Percentiles rank a stretch among this genome's conserved stretches.
phyloP scores from a whole-genome alignment of 1,140 invertebrate genomes.

The Cepaea nemoralis region DNA sequence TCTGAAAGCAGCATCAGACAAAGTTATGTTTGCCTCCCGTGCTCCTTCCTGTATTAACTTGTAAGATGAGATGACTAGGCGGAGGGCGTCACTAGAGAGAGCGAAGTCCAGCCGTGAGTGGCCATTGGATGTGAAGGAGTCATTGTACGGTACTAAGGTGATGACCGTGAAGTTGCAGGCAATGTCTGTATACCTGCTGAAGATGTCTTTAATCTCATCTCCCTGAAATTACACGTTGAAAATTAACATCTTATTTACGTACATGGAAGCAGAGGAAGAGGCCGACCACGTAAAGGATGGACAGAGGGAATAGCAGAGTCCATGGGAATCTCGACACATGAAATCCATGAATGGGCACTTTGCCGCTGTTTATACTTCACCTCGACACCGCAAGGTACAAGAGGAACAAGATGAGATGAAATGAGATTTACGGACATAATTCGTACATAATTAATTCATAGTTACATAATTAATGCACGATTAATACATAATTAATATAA shows the following conservation, averaged over 20 bases:
- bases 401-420: too few species aligned
- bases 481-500: too few species aligned
- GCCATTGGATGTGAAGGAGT: background rate
- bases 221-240: slow-evolving; percentile 43
- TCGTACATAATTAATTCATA: too few species aligned
- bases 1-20: slow-evolving; percentile 7
- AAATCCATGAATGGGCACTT: too few species aligned
- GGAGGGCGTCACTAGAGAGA: slow-evolving; percentile 49
- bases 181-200: slow-evolving; percentile 55
- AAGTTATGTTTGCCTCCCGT: background rate
- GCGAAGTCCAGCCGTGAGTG: slow-evolving; percentile 39
- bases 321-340: too few species aligned
- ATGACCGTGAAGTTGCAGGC: slow-evolving; percentile 63
- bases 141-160: slow-evolving; percentile 49
- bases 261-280: too few species aligned
- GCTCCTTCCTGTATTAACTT: background rate
- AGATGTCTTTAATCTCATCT: slow-evolving; percentile 50
- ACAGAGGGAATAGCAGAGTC: too few species aligned
- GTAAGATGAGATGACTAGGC: slow-evolving; percentile 41
- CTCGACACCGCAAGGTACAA: too few species aligned
- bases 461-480: too few species aligned
- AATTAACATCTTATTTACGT: background rate
- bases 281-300: too few species aligned
- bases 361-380: too few species aligned
- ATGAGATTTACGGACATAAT: too few species aligned